These are phyloP conservation scores for Brachionus angularis DNA, from an alignment of 1,140 invertebrate genomes.

Conservation along the genomic window DNA sequence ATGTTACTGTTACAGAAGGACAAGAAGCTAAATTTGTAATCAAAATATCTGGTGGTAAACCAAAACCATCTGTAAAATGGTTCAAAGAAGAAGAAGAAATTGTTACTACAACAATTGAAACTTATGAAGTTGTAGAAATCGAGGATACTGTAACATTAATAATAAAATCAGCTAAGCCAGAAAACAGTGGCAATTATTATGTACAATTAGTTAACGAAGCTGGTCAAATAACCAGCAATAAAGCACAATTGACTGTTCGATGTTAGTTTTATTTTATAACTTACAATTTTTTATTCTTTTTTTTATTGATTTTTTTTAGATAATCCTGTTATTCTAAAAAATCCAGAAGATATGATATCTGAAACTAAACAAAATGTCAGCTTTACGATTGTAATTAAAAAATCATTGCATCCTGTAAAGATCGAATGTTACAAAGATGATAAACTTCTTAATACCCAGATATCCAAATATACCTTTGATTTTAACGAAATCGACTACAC, in stretches of 20 bases:
- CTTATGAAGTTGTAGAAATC: constrained; percentile 16
- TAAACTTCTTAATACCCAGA: not conserved
- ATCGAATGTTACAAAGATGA: not conserved
- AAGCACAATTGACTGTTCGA: constrained; percentile 4
- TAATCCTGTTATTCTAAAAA: constrained; percentile 7
- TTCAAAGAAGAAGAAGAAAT: constrained; percentile 42
- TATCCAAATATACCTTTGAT: not conserved
- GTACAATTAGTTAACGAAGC: not conserved
- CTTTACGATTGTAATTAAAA: constrained; percentile 3
- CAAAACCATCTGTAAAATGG: constrained; percentile 35
- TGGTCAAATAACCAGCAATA: constrained; percentile 1
- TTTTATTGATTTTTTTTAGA: not conserved
- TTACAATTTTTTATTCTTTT: not conserved
- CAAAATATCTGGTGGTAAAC: constrained; percentile 31
- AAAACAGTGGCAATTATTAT: not conserved
- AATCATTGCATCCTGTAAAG: not conserved
- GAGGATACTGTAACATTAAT: constrained; percentile 26
- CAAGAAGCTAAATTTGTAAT: not conserved
- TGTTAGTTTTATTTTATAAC: not conserved
- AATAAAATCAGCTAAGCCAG: constrained; percentile 18
- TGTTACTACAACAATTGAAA: not conserved
- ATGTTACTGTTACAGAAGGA: constrained; percentile 7
- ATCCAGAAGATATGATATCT: constrained; percentile 2
- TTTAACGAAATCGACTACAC: too few relatives aligned
- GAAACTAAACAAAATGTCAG: not conserved